Evolutionary conservation across 2,888 invertebrate genomes (phyloP).

Genomic region (Plebejus anna): DNA sequence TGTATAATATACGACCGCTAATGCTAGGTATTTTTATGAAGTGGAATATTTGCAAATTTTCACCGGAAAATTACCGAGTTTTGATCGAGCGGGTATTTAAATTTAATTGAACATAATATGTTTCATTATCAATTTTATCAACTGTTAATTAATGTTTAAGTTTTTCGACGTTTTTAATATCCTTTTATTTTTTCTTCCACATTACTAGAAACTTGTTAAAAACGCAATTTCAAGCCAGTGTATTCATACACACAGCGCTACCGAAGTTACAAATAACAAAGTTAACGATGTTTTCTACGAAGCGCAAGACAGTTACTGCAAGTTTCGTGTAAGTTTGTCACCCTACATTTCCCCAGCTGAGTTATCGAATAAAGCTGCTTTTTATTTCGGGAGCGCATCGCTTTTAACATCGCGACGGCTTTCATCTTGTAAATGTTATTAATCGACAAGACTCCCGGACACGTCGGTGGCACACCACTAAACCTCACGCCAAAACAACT

Average conservation of each 20-base stretch:
- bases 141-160: neutral
- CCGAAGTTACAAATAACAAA: neutral
- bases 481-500: constrained; percentile 21
- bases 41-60: neutral
- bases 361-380: constrained; percentile 66
- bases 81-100: neutral
- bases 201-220: no score
- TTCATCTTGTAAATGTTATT: constrained; percentile 79
- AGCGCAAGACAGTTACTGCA: neutral
- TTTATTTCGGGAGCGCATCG: constrained; percentile 76
- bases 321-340: constrained; percentile 34
- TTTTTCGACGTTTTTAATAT: neutral
- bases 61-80: neutral
- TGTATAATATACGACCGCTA: neutral
- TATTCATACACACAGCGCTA: neutral
- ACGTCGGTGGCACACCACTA: constrained; percentile 49
- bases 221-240: neutral
- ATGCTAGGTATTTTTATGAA: neutral
- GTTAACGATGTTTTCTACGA: neutral
- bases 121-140: neutral
- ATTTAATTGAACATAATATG: neutral
- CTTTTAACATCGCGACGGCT: constrained; percentile 69
- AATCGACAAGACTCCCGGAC: constrained; percentile 74
- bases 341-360: constrained; percentile 68
- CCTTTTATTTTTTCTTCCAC: neutral